A percentile compares a stretch with the other conserved stretches of the same genome.
These are phyloP conservation scores for Caranx melampygus DNA, from an alignment of 2,113 vertebrate species.

Conservation along the genomic window DNA sequence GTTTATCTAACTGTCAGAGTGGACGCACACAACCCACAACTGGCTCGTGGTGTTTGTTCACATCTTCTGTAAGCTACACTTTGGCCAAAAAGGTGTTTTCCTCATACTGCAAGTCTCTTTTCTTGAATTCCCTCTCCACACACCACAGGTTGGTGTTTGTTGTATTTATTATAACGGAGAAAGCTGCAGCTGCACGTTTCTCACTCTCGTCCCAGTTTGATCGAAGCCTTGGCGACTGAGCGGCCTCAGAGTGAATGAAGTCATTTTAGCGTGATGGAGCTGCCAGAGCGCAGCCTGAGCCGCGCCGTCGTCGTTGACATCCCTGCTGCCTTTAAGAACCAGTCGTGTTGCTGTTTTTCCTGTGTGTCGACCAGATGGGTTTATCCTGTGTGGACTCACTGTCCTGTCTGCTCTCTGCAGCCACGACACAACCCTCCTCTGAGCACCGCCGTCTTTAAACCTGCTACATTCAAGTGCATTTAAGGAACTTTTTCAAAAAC, in stretches of 20 bases:
- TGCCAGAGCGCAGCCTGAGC: not conserved
- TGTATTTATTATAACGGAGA: not conserved
- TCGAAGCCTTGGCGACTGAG: not conserved
- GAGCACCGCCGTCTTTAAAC: no score
- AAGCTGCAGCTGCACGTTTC: not conserved
- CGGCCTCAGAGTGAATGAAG: not conserved
- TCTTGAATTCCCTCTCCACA: not conserved
- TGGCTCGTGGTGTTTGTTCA: not conserved
- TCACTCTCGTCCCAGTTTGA: not conserved
- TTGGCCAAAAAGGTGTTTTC: not conserved
- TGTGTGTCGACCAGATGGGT: constrained; percentile 7
- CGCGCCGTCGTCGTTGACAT: not conserved
- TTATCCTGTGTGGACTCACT: not conserved
- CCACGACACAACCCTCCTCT: no score
- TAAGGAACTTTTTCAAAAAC: no score
- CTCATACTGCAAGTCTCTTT: not conserved
- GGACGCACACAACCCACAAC: not conserved
- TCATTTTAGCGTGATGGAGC: not conserved
- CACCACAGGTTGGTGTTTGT: not conserved
- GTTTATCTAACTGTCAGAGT: constrained; percentile 6
- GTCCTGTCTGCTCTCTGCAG: not conserved
- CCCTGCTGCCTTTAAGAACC: not conserved
- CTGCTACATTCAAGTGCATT: no score
- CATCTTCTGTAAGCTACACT: not conserved
- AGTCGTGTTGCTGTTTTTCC: not conserved